A percentile compares a stretch with the other conserved stretches of the same genome.
These are phyloP conservation scores for Myiotriccus ornatus DNA, from an alignment of 2,797 vertebrate genomes.

Conservation along the genomic window DNA sequence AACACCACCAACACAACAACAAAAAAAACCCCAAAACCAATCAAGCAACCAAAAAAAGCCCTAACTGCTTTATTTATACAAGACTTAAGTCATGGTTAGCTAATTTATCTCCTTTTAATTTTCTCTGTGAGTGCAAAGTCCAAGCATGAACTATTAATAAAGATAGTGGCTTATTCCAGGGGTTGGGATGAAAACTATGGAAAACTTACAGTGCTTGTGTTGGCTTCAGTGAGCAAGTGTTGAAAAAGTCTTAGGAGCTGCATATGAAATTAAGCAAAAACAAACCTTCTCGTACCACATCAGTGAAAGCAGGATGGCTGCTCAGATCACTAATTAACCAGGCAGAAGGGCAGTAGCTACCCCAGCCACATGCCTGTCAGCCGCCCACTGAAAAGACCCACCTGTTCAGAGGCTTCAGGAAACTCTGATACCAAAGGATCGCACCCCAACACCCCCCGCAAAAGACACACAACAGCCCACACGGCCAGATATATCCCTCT, in stretches of 20 bases:
- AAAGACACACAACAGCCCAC: too few species aligned
- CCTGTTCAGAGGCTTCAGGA: neutral
- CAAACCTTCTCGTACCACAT: neutral
- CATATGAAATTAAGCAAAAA: neutral
- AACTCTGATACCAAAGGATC: neutral
- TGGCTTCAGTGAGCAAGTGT: neutral
- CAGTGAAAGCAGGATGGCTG: neutral
- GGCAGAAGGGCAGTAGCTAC: neutral
- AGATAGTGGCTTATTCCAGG: neutral
- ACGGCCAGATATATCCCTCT: too few species aligned
- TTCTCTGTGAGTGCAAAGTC: neutral
- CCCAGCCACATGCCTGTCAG: neutral
- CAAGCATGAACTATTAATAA: neutral
- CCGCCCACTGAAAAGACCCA: neutral
- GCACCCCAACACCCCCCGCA: accelerated
- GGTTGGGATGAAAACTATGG: neutral
- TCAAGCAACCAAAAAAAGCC: neutral
- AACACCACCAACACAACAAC: neutral
- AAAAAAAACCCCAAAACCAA: neutral
- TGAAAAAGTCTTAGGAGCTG: neutral
- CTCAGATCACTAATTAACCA: neutral
- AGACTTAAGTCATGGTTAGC: neutral
- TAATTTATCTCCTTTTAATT: neutral
- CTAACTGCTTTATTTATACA: neutral
- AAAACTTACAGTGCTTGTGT: accelerated